Evolutionary conservation across 2,888 invertebrate species (phyloP).

Genomic region (Stenolophus ochropezus): DNA sequence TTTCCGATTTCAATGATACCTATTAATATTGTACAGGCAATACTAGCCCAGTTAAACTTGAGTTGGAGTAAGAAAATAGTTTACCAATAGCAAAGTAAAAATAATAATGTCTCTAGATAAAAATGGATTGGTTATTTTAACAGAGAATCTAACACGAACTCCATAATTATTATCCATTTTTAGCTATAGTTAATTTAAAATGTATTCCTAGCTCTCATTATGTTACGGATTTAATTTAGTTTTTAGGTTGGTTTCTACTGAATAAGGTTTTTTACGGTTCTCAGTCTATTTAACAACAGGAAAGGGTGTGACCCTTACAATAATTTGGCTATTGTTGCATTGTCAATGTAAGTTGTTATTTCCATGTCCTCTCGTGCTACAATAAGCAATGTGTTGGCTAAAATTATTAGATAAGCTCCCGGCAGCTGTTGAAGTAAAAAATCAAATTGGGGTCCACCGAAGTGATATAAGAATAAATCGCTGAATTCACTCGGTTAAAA

Average conservation of each 20-base stretch:
- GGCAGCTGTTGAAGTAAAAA: constrained; percentile 20
- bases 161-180: too few relatives aligned
- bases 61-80: too few relatives aligned
- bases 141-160: too few relatives aligned
- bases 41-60: too few relatives aligned
- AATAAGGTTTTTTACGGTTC: background rate
- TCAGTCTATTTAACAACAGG: background rate
- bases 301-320: background rate
- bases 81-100: too few relatives aligned
- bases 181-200: background rate
- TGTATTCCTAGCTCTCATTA: background rate
- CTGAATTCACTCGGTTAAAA: constrained; percentile 6
- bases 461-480: constrained; percentile 29
- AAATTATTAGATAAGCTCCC: constrained; percentile 7
- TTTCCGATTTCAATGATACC: too few relatives aligned
- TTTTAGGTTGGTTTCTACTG: background rate
- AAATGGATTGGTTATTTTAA: too few relatives aligned
- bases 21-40: too few relatives aligned
- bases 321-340: background rate
- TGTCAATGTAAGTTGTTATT: background rate
- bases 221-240: background rate
- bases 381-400: background rate
- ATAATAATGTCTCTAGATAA: too few relatives aligned
- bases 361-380: background rate
- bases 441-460: constrained; percentile 5